These are phyloP conservation scores for Phymanthus crucifer DNA, from an alignment of 92 coral and sea anemone genomes.

Conservation along the genomic window DNA sequence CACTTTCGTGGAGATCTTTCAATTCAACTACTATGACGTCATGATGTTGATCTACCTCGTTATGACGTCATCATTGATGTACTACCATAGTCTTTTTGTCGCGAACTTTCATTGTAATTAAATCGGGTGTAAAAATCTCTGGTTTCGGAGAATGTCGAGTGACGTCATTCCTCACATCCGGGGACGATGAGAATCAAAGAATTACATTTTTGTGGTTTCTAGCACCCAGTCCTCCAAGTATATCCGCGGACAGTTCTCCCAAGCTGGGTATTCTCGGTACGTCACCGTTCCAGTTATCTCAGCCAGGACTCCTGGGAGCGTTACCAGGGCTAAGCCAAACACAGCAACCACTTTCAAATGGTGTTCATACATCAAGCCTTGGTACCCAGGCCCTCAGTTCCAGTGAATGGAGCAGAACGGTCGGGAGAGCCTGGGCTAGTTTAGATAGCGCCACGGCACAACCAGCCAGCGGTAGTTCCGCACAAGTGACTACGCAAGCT, in stretches of 20 bases:
- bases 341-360: slow-evolving; percentile 45
- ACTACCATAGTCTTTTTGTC: too few species aligned
- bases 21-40: neutral
- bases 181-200: too few species aligned
- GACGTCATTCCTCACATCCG: too few species aligned
- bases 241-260: slow-evolving; percentile 59
- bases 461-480: slow-evolving; percentile 9
- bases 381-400: slow-evolving; percentile 31
- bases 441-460: slow-evolving; percentile 25
- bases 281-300: slow-evolving; percentile 78
- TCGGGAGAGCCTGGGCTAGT: slow-evolving; percentile 44
- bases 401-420: slow-evolving; percentile 42
- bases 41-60: neutral
- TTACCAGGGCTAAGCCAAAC: slow-evolving; percentile 76
- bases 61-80: too few species aligned
- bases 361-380: slow-evolving; percentile 28
- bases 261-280: slow-evolving; percentile 81
- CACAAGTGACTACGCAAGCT: slow-evolving; percentile 53
- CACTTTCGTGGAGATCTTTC: too few species aligned
- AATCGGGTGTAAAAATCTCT: too few species aligned
- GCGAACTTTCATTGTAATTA: too few species aligned
- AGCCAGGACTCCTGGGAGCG: slow-evolving; percentile 80
- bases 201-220: neutral
- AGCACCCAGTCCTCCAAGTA: slow-evolving; percentile 48
- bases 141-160: too few species aligned